A percentile compares a stretch with the other conserved stretches of the same genome.
These are phyloP conservation scores for Aspidiotus destructor DNA, from an alignment of 2,888 invertebrate species.

Conservation along the genomic window DNA sequence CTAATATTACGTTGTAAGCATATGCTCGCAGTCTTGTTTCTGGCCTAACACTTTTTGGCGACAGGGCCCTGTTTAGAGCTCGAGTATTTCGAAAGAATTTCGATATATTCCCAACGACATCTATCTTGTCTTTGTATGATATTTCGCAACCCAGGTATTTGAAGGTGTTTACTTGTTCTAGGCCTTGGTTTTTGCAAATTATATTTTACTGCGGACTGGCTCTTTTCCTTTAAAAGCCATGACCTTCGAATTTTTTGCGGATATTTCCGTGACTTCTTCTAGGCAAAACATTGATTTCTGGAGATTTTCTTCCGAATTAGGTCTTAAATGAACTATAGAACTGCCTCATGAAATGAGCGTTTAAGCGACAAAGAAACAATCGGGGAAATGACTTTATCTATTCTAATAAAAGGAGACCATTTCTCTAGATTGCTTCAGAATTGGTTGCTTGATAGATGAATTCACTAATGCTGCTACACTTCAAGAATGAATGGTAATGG, in stretches of 20 bases:
- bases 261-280: neutral
- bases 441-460: no score
- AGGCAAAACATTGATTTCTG: neutral
- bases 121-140: neutral
- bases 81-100: neutral
- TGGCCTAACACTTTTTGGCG: neutral
- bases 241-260: neutral
- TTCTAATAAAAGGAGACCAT: no score
- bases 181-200: neutral
- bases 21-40: conserved; percentile 1
- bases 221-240: no score
- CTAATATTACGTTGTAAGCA: neutral
- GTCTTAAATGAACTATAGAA: no score
- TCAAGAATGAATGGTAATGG: no score
- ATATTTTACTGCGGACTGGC: neutral
- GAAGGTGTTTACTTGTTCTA: neutral
- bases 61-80: neutral
- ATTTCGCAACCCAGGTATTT: neutral
- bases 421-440: no score
- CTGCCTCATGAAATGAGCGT: no score
- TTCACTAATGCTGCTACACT: no score
- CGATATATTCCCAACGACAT: neutral
- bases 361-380: no score
- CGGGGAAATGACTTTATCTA: no score
- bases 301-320: neutral